Conservation (phyloP, 2,888 invertebrate genomes). For the Sphaerophoria taeniata region DNA sequence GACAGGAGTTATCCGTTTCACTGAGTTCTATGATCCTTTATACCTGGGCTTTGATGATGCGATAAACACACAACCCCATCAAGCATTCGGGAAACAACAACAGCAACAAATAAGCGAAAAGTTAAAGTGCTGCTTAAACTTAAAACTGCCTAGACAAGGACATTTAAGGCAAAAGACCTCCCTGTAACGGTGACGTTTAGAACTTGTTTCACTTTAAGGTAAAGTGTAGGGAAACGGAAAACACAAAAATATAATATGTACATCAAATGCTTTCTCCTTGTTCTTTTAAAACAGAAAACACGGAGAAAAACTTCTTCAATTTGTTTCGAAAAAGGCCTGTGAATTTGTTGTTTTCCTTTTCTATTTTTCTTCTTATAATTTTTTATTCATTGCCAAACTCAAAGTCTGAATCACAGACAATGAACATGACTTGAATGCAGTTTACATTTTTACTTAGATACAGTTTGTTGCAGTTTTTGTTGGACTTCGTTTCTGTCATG, state of each 20-base stretch:
- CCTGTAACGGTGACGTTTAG: conserved; percentile 40
- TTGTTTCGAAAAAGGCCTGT: conserved; percentile 59
- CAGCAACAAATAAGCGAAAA: not conserved
- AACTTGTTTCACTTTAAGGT: conserved; percentile 45
- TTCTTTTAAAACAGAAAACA: conserved; percentile 24
- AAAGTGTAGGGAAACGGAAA: too few relatives aligned
- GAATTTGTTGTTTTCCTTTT: conserved; percentile 53
- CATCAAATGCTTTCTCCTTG: conserved; percentile 51
- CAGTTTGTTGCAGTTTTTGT: conserved; percentile 15
- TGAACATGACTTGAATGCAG: conserved; percentile 28
- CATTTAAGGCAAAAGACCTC: conserved; percentile 6
- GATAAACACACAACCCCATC: conserved; percentile 20
- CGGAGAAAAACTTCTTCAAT: conserved; percentile 60
- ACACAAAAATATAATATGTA: too few relatives aligned
- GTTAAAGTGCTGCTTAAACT: conserved; percentile 6
- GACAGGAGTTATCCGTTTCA: too few relatives aligned
- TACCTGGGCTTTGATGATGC: conserved; percentile 17
- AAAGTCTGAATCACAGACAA: conserved; percentile 50
- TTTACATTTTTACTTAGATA: conserved; percentile 21
- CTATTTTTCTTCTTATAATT: too few relatives aligned
- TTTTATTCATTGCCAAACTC: too few relatives aligned
- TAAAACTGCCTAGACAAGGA: conserved; percentile 43
- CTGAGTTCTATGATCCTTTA: too few relatives aligned
- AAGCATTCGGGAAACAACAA: not conserved
- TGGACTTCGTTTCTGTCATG: not conserved